Evolutionary conservation across 2,113 vertebrate genomes (phyloP), one percentile per base, ranked within the genome.

Genomic region (Dromiciops gliroides): DNA sequence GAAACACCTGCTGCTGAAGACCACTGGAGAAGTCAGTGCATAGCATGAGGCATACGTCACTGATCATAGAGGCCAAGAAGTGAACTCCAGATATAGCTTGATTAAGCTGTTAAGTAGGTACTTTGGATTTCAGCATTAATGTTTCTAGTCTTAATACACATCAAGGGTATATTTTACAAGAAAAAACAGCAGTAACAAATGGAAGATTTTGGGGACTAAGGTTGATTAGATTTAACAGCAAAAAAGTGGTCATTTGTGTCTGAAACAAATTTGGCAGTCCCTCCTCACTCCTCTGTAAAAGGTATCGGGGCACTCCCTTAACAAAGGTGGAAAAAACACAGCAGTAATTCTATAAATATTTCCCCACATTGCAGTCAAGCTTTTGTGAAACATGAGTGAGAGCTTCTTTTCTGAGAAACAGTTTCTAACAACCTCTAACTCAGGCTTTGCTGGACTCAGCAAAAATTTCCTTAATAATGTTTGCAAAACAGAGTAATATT

Each of bases 401-500:
- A 83, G 67, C 6, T 83, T 83, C 19, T 83, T 83, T 83, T 44
- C 67, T 83, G 67, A 44, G 37, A 83, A 52, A 50, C 47, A 48
- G 92, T 96, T 98, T 96, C 95, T 97, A 44, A 50, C 51, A 0
- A 98, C 97, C 96, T 97, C 95, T 96, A 95, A 96, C 83, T 96
- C 95, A 95, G 93, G 91, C 92, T 67, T 98, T 97, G 94, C 96
- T 96, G 92, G 91, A 52, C 56, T 89, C 94, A 90, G 95, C 90
- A 94, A 93, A 89, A 91, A 95, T 98, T 97, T 97, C 92, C 97
- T 97, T 97, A 90, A 75, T 50, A 48, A 67, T 97, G 96, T 98
- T 98, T 98, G 92, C 96, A 98, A 98, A 98, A 98, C 98, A 98
- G 94, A 24, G 25, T 47, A 50, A 10, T 75, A 98, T 98, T 96